Evolutionary conservation across 2,888 invertebrate species (phyloP).

Genomic region (Chirona hameri): DNA sequence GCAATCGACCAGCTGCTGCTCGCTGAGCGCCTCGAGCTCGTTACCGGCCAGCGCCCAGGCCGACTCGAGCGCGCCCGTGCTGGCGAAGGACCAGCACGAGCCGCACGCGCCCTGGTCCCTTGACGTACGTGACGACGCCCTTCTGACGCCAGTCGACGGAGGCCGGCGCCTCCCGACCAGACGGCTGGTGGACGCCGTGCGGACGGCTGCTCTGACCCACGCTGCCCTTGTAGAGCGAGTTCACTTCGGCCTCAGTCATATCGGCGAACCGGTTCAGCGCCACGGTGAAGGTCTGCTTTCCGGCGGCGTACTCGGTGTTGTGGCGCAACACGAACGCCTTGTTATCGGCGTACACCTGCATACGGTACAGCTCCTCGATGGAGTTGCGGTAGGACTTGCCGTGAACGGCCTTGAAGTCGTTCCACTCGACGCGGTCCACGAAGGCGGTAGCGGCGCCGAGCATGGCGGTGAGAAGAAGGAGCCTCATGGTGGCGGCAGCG

Average conservation of each 20-base stretch:
- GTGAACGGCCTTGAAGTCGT: slow-evolving; percentile 29
- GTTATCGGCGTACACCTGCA: slow-evolving; percentile 88
- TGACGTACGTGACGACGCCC: slow-evolving; percentile 46
- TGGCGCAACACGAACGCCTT: slow-evolving; percentile 77
- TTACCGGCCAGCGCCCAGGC: slow-evolving; percentile 80
- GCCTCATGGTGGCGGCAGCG: neutral
- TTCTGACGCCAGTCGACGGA: slow-evolving; percentile 42
- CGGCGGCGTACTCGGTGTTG: slow-evolving; percentile 68
- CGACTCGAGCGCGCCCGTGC: slow-evolving; percentile 82
- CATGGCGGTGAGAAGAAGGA: neutral
- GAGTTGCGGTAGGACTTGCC: slow-evolving; percentile 64
- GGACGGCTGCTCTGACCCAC: neutral
- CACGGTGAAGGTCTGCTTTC: slow-evolving; percentile 40
- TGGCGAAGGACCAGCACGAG: slow-evolving; percentile 56
- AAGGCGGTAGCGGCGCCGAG: neutral
- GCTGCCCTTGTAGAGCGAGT: neutral
- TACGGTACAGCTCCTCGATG: slow-evolving; percentile 74
- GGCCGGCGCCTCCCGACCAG: slow-evolving; percentile 40
- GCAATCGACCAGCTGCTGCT: slow-evolving; percentile 90
- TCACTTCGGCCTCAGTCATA: slow-evolving; percentile 47
- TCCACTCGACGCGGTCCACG: slow-evolving; percentile 35
- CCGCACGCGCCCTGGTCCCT: slow-evolving; percentile 50
- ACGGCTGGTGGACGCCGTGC: neutral
- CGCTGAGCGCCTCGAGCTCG: slow-evolving; percentile 74
- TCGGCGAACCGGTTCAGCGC: slow-evolving; percentile 77